Conservation (phyloP, 2,113 vertebrate species). For the Plecotus auritus region DNA sequence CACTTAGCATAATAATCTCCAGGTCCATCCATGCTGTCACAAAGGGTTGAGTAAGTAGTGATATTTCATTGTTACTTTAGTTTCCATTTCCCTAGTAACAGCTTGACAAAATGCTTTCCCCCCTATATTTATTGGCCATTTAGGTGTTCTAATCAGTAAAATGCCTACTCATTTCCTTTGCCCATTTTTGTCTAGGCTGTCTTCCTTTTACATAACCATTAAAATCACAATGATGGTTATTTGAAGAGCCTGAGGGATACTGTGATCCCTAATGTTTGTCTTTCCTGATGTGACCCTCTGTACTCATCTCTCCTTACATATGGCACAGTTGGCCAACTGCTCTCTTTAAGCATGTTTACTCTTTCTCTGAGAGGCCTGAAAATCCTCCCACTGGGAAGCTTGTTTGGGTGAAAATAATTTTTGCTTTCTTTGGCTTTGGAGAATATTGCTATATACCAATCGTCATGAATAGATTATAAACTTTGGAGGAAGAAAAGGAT, state of each 20-base stretch:
- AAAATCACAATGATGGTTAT: neutral
- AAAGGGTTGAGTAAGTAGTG: neutral
- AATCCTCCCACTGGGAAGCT: neutral
- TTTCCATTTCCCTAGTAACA: neutral
- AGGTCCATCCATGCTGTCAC: neutral
- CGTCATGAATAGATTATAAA: neutral
- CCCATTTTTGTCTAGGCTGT: neutral
- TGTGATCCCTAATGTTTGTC: neutral
- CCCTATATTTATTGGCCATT: neutral
- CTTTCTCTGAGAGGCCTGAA: neutral
- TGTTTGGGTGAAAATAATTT: constrained; percentile 7
- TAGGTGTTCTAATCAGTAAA: neutral
- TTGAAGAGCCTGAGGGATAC: neutral
- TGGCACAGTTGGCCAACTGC: neutral
- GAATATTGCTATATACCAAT: neutral
- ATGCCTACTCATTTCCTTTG: neutral
- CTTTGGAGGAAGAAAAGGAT: neutral
- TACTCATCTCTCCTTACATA: neutral
- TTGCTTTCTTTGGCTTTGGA: neutral
- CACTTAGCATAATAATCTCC: neutral
- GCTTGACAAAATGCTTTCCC: neutral
- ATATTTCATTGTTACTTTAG: neutral
- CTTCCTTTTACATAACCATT: constrained; percentile 23
- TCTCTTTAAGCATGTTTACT: neutral
- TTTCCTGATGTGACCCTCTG: neutral